Evolutionary conservation across 2,113 vertebrate species (phyloP).

Genomic region (Odocoileus hemionus): DNA sequence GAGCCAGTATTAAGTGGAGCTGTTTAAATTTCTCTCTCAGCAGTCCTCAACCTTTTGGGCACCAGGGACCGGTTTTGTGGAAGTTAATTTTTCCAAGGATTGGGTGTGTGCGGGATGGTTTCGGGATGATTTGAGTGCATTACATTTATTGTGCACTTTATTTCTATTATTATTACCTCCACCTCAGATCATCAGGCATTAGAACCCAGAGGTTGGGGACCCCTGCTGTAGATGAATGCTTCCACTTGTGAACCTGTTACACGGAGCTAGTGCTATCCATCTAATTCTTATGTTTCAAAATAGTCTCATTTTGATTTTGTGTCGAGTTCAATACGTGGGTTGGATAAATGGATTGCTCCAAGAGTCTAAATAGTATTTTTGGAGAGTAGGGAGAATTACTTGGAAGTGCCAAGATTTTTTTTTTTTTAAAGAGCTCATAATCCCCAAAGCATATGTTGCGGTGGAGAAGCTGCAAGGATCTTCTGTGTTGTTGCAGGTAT

Average conservation of each 20-base stretch:
- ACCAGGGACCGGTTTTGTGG: neutral
- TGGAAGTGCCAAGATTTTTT: neutral
- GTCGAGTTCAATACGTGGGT: neutral
- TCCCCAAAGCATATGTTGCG: neutral
- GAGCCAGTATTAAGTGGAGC: neutral
- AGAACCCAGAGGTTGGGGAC: neutral
- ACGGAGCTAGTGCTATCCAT: neutral
- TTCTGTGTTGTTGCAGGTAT: neutral
- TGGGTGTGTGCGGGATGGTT: neutral
- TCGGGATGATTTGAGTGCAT: neutral
- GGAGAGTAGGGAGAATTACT: neutral
- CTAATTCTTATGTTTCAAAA: neutral
- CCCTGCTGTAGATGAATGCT: neutral
- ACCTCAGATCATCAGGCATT: neutral
- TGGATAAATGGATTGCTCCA: neutral
- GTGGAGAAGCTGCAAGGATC: neutral
- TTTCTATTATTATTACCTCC: neutral
- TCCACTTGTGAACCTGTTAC: neutral
- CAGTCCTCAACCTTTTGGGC: neutral
- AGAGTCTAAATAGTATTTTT: neutral
- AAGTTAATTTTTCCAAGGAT: neutral
- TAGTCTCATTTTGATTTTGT: conserved; percentile 19
- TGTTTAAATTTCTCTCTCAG: neutral
- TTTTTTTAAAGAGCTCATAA: neutral
- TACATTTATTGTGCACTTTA: neutral